Percentiles rank a stretch among this genome's conserved stretches.
Conservation (phyloP, 2,888 invertebrate species). For the Adineta ricciae region DNA sequence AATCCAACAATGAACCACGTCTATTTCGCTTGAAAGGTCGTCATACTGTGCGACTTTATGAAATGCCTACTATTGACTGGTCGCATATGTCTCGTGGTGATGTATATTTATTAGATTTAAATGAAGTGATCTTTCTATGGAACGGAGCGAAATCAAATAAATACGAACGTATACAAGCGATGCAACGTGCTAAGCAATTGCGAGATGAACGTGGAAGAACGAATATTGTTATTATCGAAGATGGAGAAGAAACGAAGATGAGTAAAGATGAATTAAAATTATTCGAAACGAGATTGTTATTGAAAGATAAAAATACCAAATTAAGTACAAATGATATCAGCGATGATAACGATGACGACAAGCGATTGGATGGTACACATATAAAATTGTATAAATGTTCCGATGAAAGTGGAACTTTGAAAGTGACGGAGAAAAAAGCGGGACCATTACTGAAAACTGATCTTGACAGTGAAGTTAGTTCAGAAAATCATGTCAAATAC, state of each 20-base stretch:
- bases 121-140: constrained; percentile 28
- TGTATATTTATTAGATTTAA: constrained; percentile 25
- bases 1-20: constrained; percentile 56
- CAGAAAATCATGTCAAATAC: neutral
- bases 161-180: constrained; percentile 29
- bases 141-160: constrained; percentile 28
- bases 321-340: constrained; percentile 37
- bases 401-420: constrained; percentile 68
- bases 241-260: constrained; percentile 70
- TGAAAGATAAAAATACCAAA: constrained; percentile 37
- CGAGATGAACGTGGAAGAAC: constrained; percentile 45
- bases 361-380: constrained; percentile 40
- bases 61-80: constrained; percentile 68
- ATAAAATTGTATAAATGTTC: constrained; percentile 54
- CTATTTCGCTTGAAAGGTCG: constrained; percentile 75
- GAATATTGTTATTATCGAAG: constrained; percentile 67
- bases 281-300: constrained; percentile 42
- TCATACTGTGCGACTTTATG: constrained; percentile 65
- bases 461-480: constrained; percentile 60
- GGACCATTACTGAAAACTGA: constrained; percentile 70
- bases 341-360: constrained; percentile 50
- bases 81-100: constrained; percentile 57
- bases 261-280: constrained; percentile 55
- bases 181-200: constrained; percentile 41
- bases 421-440: constrained; percentile 73